These are phyloP conservation scores for Drosophila tristis DNA, from an alignment of 1,140 invertebrate genomes.

Conservation along the genomic window DNA sequence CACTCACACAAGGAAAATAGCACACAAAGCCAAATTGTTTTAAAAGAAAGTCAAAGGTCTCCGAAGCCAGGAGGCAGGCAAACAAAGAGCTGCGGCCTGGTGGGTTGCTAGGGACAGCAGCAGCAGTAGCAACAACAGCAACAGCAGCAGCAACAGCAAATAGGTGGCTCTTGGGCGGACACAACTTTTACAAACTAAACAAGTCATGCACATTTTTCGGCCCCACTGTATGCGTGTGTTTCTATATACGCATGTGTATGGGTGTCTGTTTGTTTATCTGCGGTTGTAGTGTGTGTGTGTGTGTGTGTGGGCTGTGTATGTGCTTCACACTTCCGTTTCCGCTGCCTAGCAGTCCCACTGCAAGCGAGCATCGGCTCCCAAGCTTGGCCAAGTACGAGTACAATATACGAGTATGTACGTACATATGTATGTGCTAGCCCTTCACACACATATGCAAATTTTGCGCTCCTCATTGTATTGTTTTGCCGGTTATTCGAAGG, in stretches of 20 bases:
- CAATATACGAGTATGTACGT: background rate
- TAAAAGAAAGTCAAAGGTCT: slow-evolving; percentile 82
- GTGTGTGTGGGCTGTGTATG: slow-evolving; percentile 10
- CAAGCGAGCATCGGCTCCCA: slow-evolving; percentile 4
- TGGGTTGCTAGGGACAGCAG: slow-evolving; percentile 23
- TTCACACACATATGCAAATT: slow-evolving; percentile 20
- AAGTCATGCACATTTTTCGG: slow-evolving; percentile 74
- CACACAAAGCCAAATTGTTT: slow-evolving; percentile 78
- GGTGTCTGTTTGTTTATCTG: slow-evolving; percentile 46
- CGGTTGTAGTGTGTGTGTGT: slow-evolving; percentile 15
- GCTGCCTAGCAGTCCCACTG: slow-evolving; percentile 27
- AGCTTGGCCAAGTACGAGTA: slow-evolving; percentile 1
- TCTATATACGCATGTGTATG: slow-evolving; percentile 11
- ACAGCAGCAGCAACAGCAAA: slow-evolving; percentile 21
- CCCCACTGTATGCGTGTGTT: slow-evolving; percentile 10
- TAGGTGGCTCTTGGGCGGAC: slow-evolving; percentile 46
- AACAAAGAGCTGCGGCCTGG: slow-evolving; percentile 43
- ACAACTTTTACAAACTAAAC: slow-evolving; percentile 78
- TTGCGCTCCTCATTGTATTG: slow-evolving; percentile 26
- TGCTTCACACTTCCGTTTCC: slow-evolving; percentile 52
- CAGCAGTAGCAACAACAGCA: background rate
- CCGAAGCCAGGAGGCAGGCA: slow-evolving; percentile 33
- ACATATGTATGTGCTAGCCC: too few species aligned
- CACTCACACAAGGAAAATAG: slow-evolving; percentile 24
- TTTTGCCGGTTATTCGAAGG: slow-evolving; percentile 61